phyloP scores from a whole-genome alignment of 2,797 vertebrate genomes.

The Mionectes olivaceus region DNA sequence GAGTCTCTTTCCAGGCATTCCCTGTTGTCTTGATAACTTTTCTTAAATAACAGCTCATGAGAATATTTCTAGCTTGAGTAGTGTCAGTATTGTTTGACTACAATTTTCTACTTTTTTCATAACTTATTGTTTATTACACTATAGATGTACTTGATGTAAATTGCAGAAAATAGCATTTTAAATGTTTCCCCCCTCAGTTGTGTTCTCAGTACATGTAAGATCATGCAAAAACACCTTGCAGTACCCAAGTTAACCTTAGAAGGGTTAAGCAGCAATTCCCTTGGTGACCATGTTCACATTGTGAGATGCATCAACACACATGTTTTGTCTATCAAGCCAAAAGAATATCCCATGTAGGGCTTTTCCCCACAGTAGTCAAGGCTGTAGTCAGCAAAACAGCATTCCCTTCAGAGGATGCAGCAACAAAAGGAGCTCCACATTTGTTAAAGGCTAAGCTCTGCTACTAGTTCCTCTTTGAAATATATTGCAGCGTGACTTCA shows the following conservation, averaged over 20 bases:
- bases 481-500: background rate
- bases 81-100: background rate
- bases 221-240: background rate
- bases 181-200: slow-evolving; percentile 24
- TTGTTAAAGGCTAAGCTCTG: background rate
- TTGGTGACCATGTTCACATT: background rate
- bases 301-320: slow-evolving; percentile 29
- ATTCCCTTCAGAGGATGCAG: slow-evolving; percentile 67
- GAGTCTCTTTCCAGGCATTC: background rate
- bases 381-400: slow-evolving; percentile 73
- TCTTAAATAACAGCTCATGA: background rate
- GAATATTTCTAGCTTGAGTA: slow-evolving; percentile 10
- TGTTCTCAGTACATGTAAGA: slow-evolving; percentile 1
- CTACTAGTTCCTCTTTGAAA: background rate
- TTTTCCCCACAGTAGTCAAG: slow-evolving; percentile 63
- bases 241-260: background rate
- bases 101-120: background rate
- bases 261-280: slow-evolving; percentile 34
- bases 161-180: slow-evolving; percentile 11
- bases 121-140: background rate
- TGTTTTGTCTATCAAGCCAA: slow-evolving; percentile 55
- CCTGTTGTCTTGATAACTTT: background rate
- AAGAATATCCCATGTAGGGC: slow-evolving; percentile 30
- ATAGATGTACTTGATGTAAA: slow-evolving; percentile 16
- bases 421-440: background rate